phyloP scores from a whole-genome alignment of 2,113 vertebrate species.

The Crotalus tigris region DNA sequence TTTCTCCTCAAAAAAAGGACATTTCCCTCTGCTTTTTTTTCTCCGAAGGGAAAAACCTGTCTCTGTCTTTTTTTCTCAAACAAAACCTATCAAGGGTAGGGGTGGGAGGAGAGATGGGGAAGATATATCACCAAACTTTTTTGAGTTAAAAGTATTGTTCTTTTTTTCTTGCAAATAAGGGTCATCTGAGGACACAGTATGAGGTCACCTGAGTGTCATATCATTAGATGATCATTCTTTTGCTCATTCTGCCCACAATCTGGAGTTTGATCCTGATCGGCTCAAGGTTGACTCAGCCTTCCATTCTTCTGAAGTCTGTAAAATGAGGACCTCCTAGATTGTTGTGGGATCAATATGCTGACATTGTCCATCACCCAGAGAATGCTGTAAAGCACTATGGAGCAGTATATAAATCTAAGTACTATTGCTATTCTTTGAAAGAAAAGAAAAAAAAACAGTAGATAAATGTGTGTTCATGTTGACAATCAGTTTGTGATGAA shows the following conservation, averaged over 20 bases:
- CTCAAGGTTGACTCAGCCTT: too few species aligned
- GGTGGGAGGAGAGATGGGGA: not conserved
- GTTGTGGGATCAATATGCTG: too few species aligned
- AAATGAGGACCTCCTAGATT: too few species aligned
- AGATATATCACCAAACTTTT: not conserved
- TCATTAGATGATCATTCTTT: not conserved
- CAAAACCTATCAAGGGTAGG: not conserved
- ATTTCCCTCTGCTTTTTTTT: not conserved
- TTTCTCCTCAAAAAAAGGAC: not conserved
- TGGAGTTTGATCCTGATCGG: too few species aligned
- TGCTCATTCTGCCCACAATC: too few species aligned
- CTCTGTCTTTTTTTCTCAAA: not conserved
- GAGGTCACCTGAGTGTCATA: not conserved
- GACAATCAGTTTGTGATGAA: too few species aligned
- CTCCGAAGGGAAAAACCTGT: not conserved
- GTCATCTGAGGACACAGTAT: not conserved
- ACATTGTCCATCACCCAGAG: not conserved
- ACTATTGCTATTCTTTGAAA: too few species aligned
- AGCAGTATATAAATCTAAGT: too few species aligned
- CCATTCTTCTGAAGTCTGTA: too few species aligned
- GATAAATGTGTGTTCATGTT: too few species aligned
- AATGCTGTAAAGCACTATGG: not conserved
- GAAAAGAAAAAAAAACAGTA: too few species aligned
- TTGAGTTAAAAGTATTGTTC: not conserved
- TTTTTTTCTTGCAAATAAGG: not conserved